Conservation (phyloP, 2,797 vertebrate species). For the Gallinago stenura region DNA sequence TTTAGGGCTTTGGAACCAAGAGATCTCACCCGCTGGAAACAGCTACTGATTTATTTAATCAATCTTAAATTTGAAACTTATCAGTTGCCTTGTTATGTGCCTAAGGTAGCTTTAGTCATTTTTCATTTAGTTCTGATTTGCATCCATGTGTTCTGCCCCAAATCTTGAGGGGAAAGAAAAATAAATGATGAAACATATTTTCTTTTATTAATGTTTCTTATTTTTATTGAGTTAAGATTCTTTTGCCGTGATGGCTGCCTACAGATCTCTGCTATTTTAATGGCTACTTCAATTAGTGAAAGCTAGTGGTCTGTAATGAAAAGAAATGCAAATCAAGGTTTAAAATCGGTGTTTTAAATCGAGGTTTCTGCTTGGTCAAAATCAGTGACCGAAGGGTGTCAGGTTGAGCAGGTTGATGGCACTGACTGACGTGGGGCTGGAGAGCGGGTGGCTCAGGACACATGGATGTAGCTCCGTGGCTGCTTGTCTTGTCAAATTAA, state of each 20-base stretch:
- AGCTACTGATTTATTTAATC: conserved; percentile 12
- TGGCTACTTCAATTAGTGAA: neutral
- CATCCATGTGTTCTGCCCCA: neutral
- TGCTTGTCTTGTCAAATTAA: neutral
- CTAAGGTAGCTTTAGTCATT: conserved; percentile 11
- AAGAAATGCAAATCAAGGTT: neutral
- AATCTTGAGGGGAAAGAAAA: neutral
- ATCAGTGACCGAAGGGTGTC: neutral
- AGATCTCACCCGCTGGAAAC: neutral
- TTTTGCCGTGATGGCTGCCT: neutral
- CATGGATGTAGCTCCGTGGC: rapidly evolving
- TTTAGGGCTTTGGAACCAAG: neutral
- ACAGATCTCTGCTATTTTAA: neutral
- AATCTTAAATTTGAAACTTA: neutral
- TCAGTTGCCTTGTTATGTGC: neutral
- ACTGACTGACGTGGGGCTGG: neutral
- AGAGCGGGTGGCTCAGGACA: neutral
- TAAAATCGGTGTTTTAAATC: neutral
- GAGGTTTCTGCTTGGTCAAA: neutral
- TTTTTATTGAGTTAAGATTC: neutral
- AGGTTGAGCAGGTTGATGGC: neutral
- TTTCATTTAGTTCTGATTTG: conserved; percentile 15
- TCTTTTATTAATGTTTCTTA: neutral
- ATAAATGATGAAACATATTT: neutral
- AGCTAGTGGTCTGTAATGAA: neutral